Conservation (phyloP, 2,797 vertebrate genomes). For the Enteromius paludinosus region DNA sequence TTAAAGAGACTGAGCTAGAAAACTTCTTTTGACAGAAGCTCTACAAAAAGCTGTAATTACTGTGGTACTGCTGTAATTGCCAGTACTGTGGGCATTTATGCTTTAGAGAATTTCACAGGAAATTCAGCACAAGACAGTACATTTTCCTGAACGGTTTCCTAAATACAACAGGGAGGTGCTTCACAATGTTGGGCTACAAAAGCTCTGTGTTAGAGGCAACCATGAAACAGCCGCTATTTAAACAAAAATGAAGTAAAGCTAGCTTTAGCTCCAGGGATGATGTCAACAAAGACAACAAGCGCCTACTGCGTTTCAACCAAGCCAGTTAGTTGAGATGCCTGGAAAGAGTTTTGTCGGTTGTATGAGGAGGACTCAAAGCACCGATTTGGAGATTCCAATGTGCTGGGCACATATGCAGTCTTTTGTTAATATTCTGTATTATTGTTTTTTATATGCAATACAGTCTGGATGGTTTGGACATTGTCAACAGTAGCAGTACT, state of each 20-base stretch:
- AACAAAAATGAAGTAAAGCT: constrained; percentile 16
- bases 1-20: background rate
- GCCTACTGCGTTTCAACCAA: constrained; percentile 8
- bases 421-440: background rate
- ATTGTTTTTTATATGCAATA: background rate
- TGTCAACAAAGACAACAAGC: constrained; percentile 14
- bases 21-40: background rate
- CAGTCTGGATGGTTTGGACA: background rate
- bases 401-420: background rate
- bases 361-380: background rate
- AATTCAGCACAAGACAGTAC: constrained; percentile 11
- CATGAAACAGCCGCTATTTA: constrained; percentile 4
- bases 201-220: background rate
- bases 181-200: background rate
- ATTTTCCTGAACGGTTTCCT: constrained; percentile 15
- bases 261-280: constrained; percentile 21
- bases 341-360: background rate
- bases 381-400: constrained; percentile 10
- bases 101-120: constrained; percentile 10
- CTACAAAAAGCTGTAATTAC: constrained; percentile 24
- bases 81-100: background rate
- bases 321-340: background rate
- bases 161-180: constrained; percentile 5
- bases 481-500: background rate
- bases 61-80: background rate